Conservation (phyloP, 2,888 invertebrate genomes). For the Habroteleia sp. region DNA sequence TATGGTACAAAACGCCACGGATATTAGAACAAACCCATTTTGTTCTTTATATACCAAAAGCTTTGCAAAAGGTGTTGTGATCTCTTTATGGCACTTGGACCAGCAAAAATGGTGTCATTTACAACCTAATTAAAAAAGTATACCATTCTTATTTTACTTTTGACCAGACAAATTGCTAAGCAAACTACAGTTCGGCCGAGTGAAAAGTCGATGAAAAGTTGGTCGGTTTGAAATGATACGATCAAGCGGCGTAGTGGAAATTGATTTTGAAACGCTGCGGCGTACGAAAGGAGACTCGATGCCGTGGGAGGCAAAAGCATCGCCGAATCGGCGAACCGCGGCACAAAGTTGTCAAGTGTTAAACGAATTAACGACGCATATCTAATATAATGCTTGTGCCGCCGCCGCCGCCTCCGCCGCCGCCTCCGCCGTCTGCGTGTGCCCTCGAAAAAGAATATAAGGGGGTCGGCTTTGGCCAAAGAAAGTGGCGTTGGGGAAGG, state of each 20-base stretch:
- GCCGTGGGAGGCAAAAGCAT: background rate
- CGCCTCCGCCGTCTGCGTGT: slow-evolving; percentile 13
- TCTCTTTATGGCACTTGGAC: too few relatives aligned
- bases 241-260: slow-evolving; percentile 5
- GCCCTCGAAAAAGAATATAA: slow-evolving; percentile 18
- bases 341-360: slow-evolving; percentile 21
- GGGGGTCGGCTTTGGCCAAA: slow-evolving; percentile 12
- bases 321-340: background rate
- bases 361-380: slow-evolving; percentile 41
- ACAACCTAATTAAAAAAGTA: too few relatives aligned
- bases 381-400: slow-evolving; percentile 25
- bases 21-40: too few relatives aligned
- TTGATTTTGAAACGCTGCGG: slow-evolving; percentile 21
- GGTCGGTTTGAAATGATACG: slow-evolving; percentile 3
- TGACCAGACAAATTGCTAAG: slow-evolving; percentile 8
- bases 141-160: too few relatives aligned
- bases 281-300: slow-evolving; percentile 1
- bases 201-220: slow-evolving; percentile 9
- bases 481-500: slow-evolving; percentile 14
- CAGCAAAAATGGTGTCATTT: too few relatives aligned
- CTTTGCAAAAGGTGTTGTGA: too few relatives aligned
- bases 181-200: slow-evolving; percentile 3
- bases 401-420: too few relatives aligned
- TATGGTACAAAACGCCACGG: too few relatives aligned
- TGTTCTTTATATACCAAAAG: too few relatives aligned